Evolutionary conservation across 2,797 vertebrate species (phyloP).

Genomic region (Siniperca obscura): DNA sequence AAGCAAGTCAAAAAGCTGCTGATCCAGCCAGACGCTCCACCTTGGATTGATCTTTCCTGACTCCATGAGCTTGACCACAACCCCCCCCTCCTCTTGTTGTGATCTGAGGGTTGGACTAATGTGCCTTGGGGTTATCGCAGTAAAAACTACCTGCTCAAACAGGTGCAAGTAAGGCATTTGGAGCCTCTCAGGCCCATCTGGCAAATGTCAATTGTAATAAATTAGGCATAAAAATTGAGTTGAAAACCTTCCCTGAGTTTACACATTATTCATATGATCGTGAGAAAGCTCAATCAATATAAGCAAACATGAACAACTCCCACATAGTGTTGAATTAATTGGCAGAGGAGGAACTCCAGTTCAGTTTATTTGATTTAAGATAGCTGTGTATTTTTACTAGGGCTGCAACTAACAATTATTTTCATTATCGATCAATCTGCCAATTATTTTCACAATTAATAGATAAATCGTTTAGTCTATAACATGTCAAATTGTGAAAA

Average conservation of each 20-base stretch:
- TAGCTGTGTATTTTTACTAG: neutral
- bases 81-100: slow-evolving; percentile 28
- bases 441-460: too few species aligned
- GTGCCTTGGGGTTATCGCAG: neutral
- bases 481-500: too few species aligned
- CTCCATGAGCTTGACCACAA: slow-evolving; percentile 45
- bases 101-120: slow-evolving; percentile 57
- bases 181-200: slow-evolving; percentile 4
- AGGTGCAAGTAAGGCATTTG: slow-evolving; percentile 1
- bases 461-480: too few species aligned
- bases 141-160: slow-evolving; percentile 2
- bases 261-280: neutral
- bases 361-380: neutral
- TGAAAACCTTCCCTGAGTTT: neutral
- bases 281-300: slow-evolving; percentile 26
- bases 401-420: too few species aligned
- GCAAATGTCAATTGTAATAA: slow-evolving; percentile 23
- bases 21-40: slow-evolving; percentile 67
- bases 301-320: slow-evolving; percentile 31
- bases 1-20: slow-evolving; percentile 74
- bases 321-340: neutral
- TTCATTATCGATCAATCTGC: too few species aligned
- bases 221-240: slow-evolving; percentile 15
- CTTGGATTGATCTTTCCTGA: slow-evolving; percentile 74
- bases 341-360: neutral